Percentiles rank a stretch among this genome's conserved stretches.
Evolutionary conservation across 2,113 vertebrate genomes (phyloP).

Genomic region (Brevimyrus niger): DNA sequence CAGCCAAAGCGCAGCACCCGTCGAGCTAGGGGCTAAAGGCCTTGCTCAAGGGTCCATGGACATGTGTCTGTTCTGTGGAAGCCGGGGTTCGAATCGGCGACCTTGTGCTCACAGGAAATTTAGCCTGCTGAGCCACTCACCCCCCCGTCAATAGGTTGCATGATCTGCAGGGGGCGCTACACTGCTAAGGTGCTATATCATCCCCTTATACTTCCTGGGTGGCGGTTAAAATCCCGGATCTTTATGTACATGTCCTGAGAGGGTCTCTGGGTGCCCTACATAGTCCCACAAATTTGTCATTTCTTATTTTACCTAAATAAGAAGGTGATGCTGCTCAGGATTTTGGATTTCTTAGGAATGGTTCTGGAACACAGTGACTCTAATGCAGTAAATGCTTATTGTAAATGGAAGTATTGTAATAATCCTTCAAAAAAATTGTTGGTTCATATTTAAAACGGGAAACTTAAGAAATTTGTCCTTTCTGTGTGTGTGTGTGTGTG

Average conservation of each 20-base stretch:
- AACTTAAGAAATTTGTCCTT: not conserved
- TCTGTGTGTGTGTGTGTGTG: not conserved
- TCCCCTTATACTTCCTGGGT: not conserved
- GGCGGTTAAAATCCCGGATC: not conserved
- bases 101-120: too few relatives aligned
- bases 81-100: too few relatives aligned
- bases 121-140: too few relatives aligned
- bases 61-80: too few relatives aligned
- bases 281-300: not conserved
- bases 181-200: not conserved
- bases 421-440: not conserved
- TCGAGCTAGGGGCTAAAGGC: too few relatives aligned
- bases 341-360: not conserved
- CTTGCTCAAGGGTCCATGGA: too few relatives aligned
- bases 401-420: not conserved
- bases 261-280: not conserved
- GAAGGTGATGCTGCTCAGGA: not conserved
- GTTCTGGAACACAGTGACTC: not conserved
- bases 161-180: not conserved
- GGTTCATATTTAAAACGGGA: not conserved
- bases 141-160: not conserved
- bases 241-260: not conserved
- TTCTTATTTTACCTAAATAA: not conserved
- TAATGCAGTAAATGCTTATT: not conserved
- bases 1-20: too few relatives aligned